Conservation (phyloP, 2,113 vertebrate genomes). For the Leptobrachium leishanense region DNA sequence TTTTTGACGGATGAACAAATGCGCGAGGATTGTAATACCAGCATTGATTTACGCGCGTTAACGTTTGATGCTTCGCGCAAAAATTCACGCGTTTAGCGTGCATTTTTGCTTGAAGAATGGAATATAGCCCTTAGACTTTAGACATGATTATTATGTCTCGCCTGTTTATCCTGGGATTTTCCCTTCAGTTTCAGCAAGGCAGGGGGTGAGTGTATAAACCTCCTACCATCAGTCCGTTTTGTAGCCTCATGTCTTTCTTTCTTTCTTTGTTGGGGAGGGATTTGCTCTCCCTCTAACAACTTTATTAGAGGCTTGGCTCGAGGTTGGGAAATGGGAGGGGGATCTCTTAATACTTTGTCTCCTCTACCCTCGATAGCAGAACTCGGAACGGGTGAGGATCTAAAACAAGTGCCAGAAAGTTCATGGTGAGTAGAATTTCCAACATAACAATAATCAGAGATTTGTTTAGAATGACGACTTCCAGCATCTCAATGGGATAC, state of each 20-base stretch:
- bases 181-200: too few species aligned
- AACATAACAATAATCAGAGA: background rate
- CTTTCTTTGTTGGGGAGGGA: constrained; percentile 25
- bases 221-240: background rate
- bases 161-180: too few species aligned
- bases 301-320: constrained; percentile 26
- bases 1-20: too few species aligned
- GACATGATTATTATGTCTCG: too few species aligned
- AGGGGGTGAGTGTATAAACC: background rate
- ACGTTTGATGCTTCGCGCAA: too few species aligned
- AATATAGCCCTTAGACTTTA: too few species aligned
- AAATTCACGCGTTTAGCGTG: too few species aligned
- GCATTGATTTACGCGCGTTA: too few species aligned
- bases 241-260: constrained; percentile 1
- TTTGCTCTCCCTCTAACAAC: constrained; percentile 10
- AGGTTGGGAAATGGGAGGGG: constrained; percentile 15
- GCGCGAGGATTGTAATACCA: too few species aligned
- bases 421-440: constrained; percentile 26
- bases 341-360: constrained; percentile 35
- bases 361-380: constrained; percentile 27
- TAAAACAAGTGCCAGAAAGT: background rate
- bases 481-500: background rate
- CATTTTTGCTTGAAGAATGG: too few species aligned
- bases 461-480: background rate
- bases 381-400: constrained; percentile 12